Percentiles rank a stretch among this genome's conserved stretches.
phyloP scores from a whole-genome alignment of 2,113 vertebrate species.

The human (Homo sapiens) region DNA sequence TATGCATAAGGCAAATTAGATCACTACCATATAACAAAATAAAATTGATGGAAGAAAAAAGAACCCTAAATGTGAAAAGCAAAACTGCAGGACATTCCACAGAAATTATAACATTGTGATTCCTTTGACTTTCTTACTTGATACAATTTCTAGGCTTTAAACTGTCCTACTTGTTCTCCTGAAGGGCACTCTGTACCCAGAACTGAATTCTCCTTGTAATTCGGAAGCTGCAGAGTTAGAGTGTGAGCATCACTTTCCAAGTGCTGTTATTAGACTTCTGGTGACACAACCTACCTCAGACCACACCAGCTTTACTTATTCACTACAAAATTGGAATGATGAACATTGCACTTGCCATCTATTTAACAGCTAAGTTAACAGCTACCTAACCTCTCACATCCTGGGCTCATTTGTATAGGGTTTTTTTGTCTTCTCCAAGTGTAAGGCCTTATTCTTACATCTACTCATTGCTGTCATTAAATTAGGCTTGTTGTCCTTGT shows the following conservation, averaged over 20 bases:
- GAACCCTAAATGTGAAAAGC: constrained; percentile 2
- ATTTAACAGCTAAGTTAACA: not conserved
- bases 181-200: not conserved
- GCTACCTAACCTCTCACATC: not conserved
- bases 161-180: not conserved
- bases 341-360: not conserved
- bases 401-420: not conserved
- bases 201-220: not conserved
- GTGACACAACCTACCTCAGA: not conserved
- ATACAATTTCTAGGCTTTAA: constrained; percentile 31
- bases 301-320: not conserved
- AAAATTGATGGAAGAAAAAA: not conserved
- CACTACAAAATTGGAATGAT: not conserved
- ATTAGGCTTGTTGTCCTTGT: constrained; percentile 7
- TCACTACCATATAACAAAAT: not conserved
- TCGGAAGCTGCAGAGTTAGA: not conserved
- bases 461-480: not conserved
- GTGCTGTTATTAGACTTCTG: not conserved
- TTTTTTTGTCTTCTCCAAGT: not conserved
- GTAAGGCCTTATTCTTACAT: not conserved
- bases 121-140: constrained; percentile 1
- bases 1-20: not conserved
- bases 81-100: constrained; percentile 21
- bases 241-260: not conserved
- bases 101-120: not conserved